Evolutionary conservation across 2,113 vertebrate species (phyloP).

Genomic region (Leptodactylus fuscus): DNA sequence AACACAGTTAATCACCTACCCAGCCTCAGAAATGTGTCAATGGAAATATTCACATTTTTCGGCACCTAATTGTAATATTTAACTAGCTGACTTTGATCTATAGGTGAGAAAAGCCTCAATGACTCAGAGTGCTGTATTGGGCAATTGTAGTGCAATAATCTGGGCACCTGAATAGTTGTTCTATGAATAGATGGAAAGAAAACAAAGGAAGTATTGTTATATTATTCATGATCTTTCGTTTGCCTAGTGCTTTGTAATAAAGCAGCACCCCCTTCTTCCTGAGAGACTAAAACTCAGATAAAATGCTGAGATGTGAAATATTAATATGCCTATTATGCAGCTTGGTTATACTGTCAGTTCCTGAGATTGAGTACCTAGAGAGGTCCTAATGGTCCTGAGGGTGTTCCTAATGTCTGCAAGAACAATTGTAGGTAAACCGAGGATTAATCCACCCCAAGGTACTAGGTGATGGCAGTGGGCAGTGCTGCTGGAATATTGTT

Average conservation of each 20-base stretch:
- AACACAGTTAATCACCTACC: not conserved
- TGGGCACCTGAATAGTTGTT: not conserved
- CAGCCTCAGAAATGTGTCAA: not conserved
- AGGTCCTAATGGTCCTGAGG: constrained; percentile 67
- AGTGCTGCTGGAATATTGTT: not conserved
- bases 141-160: not conserved
- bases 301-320: constrained; percentile 76
- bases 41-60: not conserved
- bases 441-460: not conserved
- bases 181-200: not conserved
- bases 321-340: constrained; percentile 78
- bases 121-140: not conserved
- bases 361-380: constrained; percentile 69
- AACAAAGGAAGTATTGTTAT: constrained; percentile 32
- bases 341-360: constrained; percentile 77
- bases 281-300: constrained; percentile 70
- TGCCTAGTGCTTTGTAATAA: constrained; percentile 48
- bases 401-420: constrained; percentile 41
- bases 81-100: not conserved
- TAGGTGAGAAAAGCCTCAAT: not conserved
- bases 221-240: constrained; percentile 51
- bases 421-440: constrained; percentile 7
- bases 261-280: constrained; percentile 60
- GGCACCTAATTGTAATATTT: not conserved
- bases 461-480: not conserved